phyloP scores from a whole-genome alignment of 2,113 vertebrate genomes.

The Helogale parvula region DNA sequence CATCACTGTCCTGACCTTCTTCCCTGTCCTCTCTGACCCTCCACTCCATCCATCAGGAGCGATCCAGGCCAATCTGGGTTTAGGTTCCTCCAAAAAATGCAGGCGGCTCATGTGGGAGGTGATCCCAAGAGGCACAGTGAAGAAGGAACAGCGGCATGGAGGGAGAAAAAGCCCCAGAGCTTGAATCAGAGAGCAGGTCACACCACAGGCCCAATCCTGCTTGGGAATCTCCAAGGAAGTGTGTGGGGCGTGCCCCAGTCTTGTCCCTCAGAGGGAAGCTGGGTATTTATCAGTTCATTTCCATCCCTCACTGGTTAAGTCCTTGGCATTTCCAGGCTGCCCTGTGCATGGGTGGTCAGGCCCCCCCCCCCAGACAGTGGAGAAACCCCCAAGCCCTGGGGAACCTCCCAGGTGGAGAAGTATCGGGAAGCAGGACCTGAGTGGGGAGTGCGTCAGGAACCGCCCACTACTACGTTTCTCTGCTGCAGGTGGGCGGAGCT shows the following conservation, averaged over 20 bases:
- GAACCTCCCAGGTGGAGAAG: no score
- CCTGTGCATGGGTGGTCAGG: rapidly evolving
- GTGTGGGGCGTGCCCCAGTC: rapidly evolving
- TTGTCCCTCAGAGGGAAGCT: not conserved
- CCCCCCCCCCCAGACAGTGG: not conserved
- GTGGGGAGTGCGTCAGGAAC: not conserved
- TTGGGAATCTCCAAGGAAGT: not conserved
- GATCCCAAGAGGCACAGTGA: not conserved
- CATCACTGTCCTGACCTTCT: no score
- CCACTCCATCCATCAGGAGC: rapidly evolving
- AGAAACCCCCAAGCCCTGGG: not conserved
- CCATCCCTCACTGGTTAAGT: not conserved
- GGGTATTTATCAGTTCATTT: not conserved
- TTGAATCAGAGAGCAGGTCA: rapidly evolving
- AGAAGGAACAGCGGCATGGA: rapidly evolving
- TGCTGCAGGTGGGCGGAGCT: not conserved
- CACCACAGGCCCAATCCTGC: not conserved
- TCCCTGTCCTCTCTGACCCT: not conserved
- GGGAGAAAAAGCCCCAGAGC: not conserved
- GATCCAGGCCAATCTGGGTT: not conserved
- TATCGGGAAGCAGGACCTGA: rapidly evolving
- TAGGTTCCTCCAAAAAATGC: rapidly evolving
- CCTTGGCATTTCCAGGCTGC: no score
- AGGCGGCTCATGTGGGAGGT: not conserved
- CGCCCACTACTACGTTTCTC: not conserved